phyloP scores from a whole-genome alignment of 2,888 invertebrate genomes.

The Zootermopsis nevadensis region DNA sequence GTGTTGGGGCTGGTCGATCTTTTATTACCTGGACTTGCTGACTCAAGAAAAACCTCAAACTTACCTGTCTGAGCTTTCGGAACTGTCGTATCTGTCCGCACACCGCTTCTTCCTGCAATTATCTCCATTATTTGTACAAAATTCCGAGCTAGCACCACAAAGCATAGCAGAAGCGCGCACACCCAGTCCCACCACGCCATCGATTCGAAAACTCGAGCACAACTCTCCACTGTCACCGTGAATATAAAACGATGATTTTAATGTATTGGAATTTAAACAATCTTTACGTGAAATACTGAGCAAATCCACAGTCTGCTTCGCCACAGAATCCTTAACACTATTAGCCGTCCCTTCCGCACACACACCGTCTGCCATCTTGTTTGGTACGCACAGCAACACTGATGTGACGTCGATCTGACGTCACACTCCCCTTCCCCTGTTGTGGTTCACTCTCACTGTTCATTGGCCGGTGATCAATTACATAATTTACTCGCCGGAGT shows the following conservation, averaged over 20 bases:
- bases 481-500: constrained; percentile 63
- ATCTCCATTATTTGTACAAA: constrained; percentile 55
- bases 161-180: constrained; percentile 54
- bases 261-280: constrained; percentile 64
- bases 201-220: constrained; percentile 54
- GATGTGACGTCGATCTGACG: constrained; percentile 52
- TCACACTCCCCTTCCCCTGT: constrained; percentile 47
- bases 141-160: constrained; percentile 54
- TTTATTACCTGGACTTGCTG: not conserved
- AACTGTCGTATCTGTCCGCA: constrained; percentile 92
- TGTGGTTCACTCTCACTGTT: constrained; percentile 59
- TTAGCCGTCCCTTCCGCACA: constrained; percentile 72
- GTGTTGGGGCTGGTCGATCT: not conserved
- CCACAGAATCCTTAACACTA: constrained; percentile 65
- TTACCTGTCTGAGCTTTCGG: constrained; percentile 94
- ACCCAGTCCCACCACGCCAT: constrained; percentile 55
- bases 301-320: constrained; percentile 61
- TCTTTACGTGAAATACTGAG: constrained; percentile 64
- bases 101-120: constrained; percentile 83
- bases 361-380: constrained; percentile 87
- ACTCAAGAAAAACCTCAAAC: constrained; percentile 55
- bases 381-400: constrained; percentile 69
- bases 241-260: constrained; percentile 62
- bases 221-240: constrained; percentile 61
- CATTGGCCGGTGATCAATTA: constrained; percentile 64